Evolutionary conservation across 2,113 vertebrate species (phyloP).

Genomic region (Athene cunicularia): DNA sequence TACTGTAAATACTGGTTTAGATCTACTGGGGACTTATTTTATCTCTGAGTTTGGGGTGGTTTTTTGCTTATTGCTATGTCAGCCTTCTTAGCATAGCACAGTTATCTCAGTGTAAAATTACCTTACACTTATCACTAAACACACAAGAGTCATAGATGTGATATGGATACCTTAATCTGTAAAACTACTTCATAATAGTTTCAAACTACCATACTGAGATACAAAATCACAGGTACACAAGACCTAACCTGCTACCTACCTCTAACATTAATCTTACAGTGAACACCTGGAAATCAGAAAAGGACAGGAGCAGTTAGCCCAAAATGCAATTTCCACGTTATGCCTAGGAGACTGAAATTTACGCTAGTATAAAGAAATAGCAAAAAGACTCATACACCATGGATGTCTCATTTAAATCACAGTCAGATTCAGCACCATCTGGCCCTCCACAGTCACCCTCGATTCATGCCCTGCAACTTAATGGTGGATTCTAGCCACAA

Average conservation of each 20-base stretch:
- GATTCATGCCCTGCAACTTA: neutral
- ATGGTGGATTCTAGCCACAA: neutral
- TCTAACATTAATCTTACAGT: neutral
- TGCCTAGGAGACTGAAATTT: neutral
- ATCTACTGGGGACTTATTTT: neutral
- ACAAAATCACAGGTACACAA: neutral
- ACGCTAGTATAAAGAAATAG: neutral
- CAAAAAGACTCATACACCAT: neutral
- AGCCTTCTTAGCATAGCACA: neutral
- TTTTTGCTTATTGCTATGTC: neutral
- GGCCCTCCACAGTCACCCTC: neutral
- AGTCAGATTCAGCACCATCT: neutral
- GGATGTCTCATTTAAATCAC: neutral
- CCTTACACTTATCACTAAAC: neutral
- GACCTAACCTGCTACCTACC: neutral
- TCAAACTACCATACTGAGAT: neutral
- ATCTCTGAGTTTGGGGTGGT: neutral
- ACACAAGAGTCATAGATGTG: neutral
- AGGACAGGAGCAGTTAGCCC: neutral
- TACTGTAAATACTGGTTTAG: neutral
- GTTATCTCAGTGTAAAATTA: neutral
- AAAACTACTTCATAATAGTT: neutral
- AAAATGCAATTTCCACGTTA: neutral
- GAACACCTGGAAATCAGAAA: slow-evolving; percentile 15
- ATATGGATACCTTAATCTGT: neutral